These are phyloP conservation scores for Marcusenius ussheri DNA, from an alignment of 2,113 vertebrate species.

Conservation along the genomic window DNA sequence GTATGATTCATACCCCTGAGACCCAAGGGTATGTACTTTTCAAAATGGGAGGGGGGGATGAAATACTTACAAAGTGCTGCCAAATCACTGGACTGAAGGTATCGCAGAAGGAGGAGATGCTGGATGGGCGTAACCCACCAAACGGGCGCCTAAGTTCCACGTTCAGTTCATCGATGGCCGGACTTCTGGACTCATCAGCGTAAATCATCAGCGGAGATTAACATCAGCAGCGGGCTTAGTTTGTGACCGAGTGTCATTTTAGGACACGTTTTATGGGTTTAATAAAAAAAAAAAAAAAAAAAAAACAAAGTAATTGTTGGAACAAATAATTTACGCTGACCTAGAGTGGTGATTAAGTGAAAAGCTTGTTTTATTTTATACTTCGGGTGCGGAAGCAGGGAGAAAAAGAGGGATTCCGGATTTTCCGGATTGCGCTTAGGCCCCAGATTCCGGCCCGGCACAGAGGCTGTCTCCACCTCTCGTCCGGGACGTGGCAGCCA, in stretches of 20 bases:
- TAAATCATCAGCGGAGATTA: background rate
- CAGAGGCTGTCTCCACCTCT: background rate
- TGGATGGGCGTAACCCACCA: background rate
- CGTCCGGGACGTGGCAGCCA: background rate
- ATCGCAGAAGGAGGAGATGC: background rate
- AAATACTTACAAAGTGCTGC: background rate
- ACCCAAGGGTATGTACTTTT: background rate
- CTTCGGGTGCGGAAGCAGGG: background rate
- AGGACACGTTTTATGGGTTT: background rate
- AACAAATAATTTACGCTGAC: background rate
- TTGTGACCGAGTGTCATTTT: background rate
- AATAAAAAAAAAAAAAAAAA: background rate
- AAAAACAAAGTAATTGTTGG: background rate
- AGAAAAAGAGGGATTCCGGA: background rate
- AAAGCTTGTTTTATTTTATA: background rate
- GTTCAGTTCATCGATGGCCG: background rate
- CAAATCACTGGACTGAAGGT: background rate
- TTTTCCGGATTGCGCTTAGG: background rate
- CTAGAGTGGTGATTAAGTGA: background rate
- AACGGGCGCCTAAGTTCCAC: background rate
- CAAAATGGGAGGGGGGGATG: background rate
- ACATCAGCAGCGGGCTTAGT: background rate
- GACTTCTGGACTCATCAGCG: too few relatives aligned
- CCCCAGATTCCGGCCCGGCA: background rate
- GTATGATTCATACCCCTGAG: constrained; percentile 8